Evolutionary conservation across 2,113 vertebrate genomes (phyloP).

Genomic region (Corythornis cristatus): DNA sequence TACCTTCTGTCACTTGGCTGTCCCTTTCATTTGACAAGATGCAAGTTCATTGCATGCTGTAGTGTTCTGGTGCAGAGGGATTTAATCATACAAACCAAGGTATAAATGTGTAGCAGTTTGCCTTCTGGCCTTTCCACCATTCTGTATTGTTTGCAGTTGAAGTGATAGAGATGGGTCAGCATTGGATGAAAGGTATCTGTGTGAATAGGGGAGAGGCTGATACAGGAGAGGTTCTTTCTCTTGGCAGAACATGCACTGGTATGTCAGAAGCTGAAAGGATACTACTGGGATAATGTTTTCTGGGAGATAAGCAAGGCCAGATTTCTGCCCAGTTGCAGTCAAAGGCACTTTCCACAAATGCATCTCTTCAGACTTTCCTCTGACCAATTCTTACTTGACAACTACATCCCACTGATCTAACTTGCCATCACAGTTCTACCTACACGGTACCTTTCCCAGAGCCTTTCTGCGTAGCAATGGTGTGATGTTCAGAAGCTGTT

Average conservation of each 20-base stretch:
- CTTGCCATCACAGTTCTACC: not conserved
- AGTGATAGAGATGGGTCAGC: not conserved
- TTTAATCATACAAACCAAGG: not conserved
- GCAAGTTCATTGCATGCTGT: constrained; percentile 28
- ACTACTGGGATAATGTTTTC: not conserved
- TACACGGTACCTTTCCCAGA: not conserved
- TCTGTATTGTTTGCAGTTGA: not conserved
- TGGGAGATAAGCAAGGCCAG: not conserved
- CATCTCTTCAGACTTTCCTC: not conserved
- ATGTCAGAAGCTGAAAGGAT: not conserved
- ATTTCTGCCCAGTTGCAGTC: not conserved
- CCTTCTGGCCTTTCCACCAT: not conserved
- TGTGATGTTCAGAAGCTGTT: not conserved
- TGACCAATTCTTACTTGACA: not conserved
- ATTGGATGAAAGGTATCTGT: not conserved
- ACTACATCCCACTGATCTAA: not conserved
- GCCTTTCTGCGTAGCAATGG: not conserved
- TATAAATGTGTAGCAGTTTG: not conserved
- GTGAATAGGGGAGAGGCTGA: not conserved
- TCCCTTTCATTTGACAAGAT: constrained; percentile 28
- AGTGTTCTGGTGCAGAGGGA: not conserved
- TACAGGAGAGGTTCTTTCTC: not conserved
- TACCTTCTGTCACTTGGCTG: constrained; percentile 62
- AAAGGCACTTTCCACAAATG: not conserved
- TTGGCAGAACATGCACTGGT: not conserved